Percentiles rank a stretch among this genome's conserved stretches.
These are phyloP conservation scores for Kryptolebias ocellatus DNA, from an alignment of 2,797 vertebrate species.

Conservation along the genomic window DNA sequence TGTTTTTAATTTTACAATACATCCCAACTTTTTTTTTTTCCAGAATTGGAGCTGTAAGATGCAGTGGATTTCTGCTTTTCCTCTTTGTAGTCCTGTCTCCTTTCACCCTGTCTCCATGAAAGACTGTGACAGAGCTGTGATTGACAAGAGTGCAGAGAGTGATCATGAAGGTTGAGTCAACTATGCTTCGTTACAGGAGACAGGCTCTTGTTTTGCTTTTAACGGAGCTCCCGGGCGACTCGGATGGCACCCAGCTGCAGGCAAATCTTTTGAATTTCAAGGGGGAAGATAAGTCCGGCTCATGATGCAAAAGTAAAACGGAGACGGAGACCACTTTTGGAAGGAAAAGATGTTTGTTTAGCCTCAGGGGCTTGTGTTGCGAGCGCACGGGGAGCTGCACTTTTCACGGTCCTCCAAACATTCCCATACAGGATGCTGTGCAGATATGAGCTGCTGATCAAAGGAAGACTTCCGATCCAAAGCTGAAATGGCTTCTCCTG, in stretches of 20 bases:
- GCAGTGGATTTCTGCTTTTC: neutral
- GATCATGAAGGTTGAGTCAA: conserved; percentile 23
- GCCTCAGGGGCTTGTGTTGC: conserved; percentile 29
- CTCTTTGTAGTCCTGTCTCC: neutral
- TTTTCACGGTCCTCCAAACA: conserved; percentile 18
- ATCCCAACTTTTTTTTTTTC: too few species aligned
- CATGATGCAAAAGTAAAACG: conserved; percentile 8
- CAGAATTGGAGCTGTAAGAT: neutral
- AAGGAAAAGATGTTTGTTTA: conserved; percentile 41
- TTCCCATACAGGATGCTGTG: conserved; percentile 16
- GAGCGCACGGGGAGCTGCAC: conserved; percentile 14
- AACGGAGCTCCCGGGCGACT: conserved; percentile 17
- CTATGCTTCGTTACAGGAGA: conserved; percentile 24
- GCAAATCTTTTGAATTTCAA: conserved; percentile 34
- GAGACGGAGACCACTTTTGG: conserved; percentile 19
- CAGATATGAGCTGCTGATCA: conserved; percentile 37
- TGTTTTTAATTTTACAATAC: too few species aligned
- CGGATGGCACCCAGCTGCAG: conserved; percentile 28
- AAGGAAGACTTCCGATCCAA: conserved; percentile 25
- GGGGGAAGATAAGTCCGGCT: conserved; percentile 21
- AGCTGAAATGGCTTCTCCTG: conserved; percentile 11
- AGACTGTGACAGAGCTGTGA: conserved; percentile 27
- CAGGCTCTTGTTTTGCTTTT: conserved; percentile 45
- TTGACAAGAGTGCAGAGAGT: conserved; percentile 31
- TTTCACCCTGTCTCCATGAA: conserved; percentile 11